Evolutionary conservation across 2,888 invertebrate genomes (phyloP), one percentile per base, ranked within the genome.

Genomic region (Conops quadrifasciatus): DNA sequence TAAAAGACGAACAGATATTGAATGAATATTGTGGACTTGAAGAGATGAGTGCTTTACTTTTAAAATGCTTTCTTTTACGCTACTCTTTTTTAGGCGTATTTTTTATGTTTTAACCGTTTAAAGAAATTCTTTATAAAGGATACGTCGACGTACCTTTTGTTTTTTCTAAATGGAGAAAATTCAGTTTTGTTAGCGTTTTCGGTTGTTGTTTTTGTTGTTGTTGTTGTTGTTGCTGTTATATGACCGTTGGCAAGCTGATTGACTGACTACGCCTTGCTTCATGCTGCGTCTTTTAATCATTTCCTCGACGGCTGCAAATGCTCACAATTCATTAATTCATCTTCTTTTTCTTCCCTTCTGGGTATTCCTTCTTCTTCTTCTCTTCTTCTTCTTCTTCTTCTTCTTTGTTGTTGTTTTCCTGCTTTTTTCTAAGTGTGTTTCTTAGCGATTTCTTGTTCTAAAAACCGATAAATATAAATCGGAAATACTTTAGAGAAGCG

Each of bases 381-480:
- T 36, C 9, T 36, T 36, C 36, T 36, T 4, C 9, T 36, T 53
- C 53, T 53, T 24, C 24, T 24, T 53, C 53, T 53, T 24, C 24
- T 13, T 53, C 53, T 53, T 3, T 36, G 36, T 36, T 9, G 36
- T 36, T 36, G 4, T 9, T 21, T 15, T 7, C 59, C 15, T 3
- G 21, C 36, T 3, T 62, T 1, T n/a, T 11, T 26, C 21, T 1
- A 45, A 63, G 0, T 13, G 19, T 26, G 4, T 19, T 51, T 65
- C 7, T 16, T n/a, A 70, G 75, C 78, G 80, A 78, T 76, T 76
- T n/a, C n/a, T n/a, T n/a, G n/a, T n/a, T n/a, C n/a, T n/a, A n/a
- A n/a, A n/a, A n/a, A n/a, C n/a, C 79, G 77, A 80, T 80, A 78
- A 78, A 78, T n/a, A n/a, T n/a, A 78, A 79, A 82, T 80, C 81